These are phyloP conservation scores for Zaprionus gabonicus DNA, from an alignment of 1,140 invertebrate species.

Conservation along the genomic window DNA sequence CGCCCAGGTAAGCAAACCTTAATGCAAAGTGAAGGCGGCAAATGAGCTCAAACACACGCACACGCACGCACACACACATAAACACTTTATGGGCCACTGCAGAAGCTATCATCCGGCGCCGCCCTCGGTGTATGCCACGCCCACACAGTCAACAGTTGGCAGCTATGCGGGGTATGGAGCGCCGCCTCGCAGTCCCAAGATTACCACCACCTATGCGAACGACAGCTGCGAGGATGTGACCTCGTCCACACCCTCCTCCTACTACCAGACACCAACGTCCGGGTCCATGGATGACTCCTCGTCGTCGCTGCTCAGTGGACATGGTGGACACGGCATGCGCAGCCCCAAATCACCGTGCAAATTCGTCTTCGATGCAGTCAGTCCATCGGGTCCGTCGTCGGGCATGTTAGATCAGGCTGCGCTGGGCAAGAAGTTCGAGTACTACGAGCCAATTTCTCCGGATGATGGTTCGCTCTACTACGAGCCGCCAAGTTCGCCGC, in stretches of 20 bases:
- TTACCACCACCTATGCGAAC: constrained; percentile 79
- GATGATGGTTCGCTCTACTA: constrained; percentile 73
- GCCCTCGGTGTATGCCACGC: constrained; percentile 50
- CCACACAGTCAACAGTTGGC: constrained; percentile 20
- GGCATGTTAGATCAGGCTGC: constrained; percentile 41
- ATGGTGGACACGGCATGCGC: constrained; percentile 33
- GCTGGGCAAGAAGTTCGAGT: constrained; percentile 74
- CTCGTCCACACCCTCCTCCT: constrained; percentile 74
- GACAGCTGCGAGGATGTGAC: constrained; percentile 76
- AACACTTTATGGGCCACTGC: background rate
- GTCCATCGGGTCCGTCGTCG: constrained; percentile 46
- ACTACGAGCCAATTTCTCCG: constrained; percentile 82
- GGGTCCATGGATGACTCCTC: constrained; percentile 74
- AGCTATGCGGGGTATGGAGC: constrained; percentile 35
- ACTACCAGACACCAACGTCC: constrained; percentile 77
- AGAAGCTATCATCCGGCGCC: constrained; percentile 55
- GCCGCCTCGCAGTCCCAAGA: constrained; percentile 78
- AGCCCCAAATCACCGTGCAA: constrained; percentile 78
- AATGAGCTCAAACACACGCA: background rate
- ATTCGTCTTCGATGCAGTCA: constrained; percentile 83
- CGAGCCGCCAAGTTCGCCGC: constrained; percentile 66
- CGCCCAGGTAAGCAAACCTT: constrained; percentile 64
- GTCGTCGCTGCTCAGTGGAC: constrained; percentile 59
- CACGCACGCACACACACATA: background rate
- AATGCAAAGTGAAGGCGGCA: background rate